phyloP scores from a whole-genome alignment of 1,140 invertebrate genomes.

The Drosophila repleta region DNA sequence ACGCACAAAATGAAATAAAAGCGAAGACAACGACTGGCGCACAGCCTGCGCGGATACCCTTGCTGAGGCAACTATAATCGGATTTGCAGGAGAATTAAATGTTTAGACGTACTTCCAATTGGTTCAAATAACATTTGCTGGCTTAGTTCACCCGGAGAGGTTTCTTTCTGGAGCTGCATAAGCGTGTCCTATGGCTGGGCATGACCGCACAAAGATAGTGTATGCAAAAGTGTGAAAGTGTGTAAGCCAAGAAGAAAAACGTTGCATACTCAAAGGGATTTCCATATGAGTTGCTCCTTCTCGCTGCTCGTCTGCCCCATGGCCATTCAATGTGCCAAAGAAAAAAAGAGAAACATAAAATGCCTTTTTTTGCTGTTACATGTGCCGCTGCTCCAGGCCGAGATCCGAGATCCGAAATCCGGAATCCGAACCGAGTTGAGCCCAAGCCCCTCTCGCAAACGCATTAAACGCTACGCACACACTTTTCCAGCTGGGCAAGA shows the following conservation, averaged over 20 bases:
- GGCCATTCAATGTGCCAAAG: conserved; percentile 49
- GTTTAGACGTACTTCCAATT: neutral
- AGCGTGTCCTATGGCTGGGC: neutral
- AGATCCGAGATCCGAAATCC: conserved; percentile 1
- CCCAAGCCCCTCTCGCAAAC: conserved; percentile 46
- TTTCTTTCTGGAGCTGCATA: neutral
- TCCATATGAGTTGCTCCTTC: conserved; percentile 63
- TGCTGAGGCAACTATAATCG: neutral
- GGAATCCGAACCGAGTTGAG: neutral
- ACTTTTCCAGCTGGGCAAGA: conserved; percentile 52
- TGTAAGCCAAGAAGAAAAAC: conserved; percentile 31
- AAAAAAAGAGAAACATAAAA: conserved; percentile 23
- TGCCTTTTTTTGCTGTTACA: conserved; percentile 31
- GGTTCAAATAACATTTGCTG: neutral
- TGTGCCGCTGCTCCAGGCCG: conserved; percentile 16
- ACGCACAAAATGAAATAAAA: conserved; percentile 58
- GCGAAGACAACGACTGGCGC: conserved; percentile 19
- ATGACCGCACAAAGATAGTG: conserved; percentile 2
- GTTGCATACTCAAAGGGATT: conserved; percentile 65
- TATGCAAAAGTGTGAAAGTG: conserved; percentile 45
- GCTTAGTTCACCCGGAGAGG: too few relatives aligned
- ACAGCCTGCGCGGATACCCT: neutral
- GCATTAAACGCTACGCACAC: conserved; percentile 74
- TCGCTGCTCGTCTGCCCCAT: conserved; percentile 47
- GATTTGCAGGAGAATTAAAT: neutral